phyloP scores from a whole-genome alignment of 2,113 vertebrate species.

The Cichladusa arquata region DNA sequence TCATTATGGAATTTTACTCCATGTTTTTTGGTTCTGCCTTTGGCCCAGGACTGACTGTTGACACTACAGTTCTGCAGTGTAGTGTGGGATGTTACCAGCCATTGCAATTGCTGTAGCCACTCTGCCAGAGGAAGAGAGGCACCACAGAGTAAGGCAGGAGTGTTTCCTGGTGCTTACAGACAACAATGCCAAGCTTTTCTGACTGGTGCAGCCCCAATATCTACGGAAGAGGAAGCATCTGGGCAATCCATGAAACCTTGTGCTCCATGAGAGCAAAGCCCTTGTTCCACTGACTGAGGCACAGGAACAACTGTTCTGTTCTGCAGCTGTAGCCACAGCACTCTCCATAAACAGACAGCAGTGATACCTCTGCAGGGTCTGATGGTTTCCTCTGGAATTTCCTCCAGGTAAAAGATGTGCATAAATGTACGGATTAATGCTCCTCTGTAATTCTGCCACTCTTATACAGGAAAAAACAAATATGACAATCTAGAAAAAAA shows the following conservation, averaged over 20 bases:
- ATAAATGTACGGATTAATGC: background rate
- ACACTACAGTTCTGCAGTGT: background rate
- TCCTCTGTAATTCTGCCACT: background rate
- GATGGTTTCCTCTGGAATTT: background rate
- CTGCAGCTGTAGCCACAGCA: background rate
- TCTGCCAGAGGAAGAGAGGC: background rate
- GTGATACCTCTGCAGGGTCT: background rate
- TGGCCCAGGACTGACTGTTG: background rate
- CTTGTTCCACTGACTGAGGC: rapidly evolving
- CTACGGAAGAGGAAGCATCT: background rate
- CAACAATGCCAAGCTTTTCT: background rate
- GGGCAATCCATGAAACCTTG: background rate
- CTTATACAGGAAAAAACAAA: background rate
- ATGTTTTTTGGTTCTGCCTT: background rate
- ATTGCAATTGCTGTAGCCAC: background rate
- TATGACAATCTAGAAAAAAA: background rate
- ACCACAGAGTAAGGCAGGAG: background rate
- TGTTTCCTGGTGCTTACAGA: background rate
- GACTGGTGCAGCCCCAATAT: background rate
- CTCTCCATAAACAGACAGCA: rapidly evolving
- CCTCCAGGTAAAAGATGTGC: background rate
- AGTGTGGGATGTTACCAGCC: background rate
- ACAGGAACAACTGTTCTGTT: background rate
- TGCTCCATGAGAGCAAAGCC: background rate
- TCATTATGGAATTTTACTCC: background rate